Base-by-base conservation (phyloP, 1,140 invertebrate genomes). In the Eufriesea mexicana region DNA sequence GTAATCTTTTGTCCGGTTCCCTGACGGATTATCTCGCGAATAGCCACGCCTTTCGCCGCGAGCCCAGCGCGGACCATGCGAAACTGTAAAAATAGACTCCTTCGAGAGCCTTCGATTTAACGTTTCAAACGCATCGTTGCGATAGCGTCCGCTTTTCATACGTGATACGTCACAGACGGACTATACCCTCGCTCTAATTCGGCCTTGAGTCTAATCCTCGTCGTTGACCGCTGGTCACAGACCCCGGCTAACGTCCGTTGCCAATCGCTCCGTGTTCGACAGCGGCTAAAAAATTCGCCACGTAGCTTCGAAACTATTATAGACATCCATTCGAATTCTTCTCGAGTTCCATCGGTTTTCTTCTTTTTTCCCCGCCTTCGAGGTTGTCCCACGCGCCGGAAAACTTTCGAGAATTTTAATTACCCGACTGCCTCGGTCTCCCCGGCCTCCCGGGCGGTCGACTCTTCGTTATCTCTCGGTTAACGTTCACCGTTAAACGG, bases 181-280 rank as follows among this genome's bases (percentile, higher is more conserved):
- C 84, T 54, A 20, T 25, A 82, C 79, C 59, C 62, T 83, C 79
- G 64, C 90, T 93, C 92, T 92, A 92, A 93, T 91, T 93, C 90
- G 90, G 86, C 92, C 91, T 92, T 93, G 91, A 90, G 92, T 93
- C 92, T 93, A 93, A 93, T 93, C 89, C 86, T 83, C 88, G 82
- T 84, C 87, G 68, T 82, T 83, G 82, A 67, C 71, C 71, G 86
- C 82, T 89, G 90, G 92, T 91, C 91, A 83, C 90, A 90, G 90
- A 92, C 91, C 91, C 88, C 89, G 87, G 83, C 70, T 83, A 79
- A 79, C 76, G 82, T 86, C 70, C 84, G 86, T 88, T 88, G 79
- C 86, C 82, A 83, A 72, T 79, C 49, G 61, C 55, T 55, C 61
- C 72, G 70, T 82, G 74, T 89, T 79, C 68, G 66, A 14, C 51